These are phyloP conservation scores for Andrena trimmerana DNA, from an alignment of 2,888 invertebrate genomes.

Conservation along the genomic window DNA sequence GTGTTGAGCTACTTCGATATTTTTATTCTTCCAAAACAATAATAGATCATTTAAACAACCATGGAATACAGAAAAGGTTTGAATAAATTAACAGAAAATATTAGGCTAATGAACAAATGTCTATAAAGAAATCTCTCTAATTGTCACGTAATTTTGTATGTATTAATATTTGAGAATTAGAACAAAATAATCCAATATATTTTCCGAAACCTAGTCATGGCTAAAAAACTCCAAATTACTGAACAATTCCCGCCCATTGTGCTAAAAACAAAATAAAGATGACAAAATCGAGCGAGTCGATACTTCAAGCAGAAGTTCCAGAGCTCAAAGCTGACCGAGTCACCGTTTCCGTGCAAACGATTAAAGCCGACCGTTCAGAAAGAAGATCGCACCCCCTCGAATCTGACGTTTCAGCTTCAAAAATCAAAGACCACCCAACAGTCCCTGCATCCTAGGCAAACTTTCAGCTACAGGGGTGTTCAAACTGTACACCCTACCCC, in stretches of 20 bases:
- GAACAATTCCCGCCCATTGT: conserved; percentile 9
- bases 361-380: conserved; percentile 48
- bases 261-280: neutral
- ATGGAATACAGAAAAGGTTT: neutral
- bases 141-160: too few species aligned
- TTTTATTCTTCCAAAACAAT: too few species aligned
- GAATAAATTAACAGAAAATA: neutral
- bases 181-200: too few species aligned
- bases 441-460: conserved; percentile 1
- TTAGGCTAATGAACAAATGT: neutral
- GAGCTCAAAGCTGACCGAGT: conserved; percentile 27
- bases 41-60: too few species aligned
- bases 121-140: neutral
- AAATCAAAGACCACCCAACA: conserved; percentile 43
- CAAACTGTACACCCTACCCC: neutral
- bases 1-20: too few species aligned
- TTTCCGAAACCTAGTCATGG: neutral
- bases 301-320: conserved; percentile 44
- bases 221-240: neutral
- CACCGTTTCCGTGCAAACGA: conserved; percentile 51
- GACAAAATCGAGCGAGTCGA: conserved; percentile 12
- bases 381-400: conserved; percentile 40
- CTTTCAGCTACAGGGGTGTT: neutral
- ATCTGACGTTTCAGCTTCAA: conserved; percentile 43
- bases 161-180: too few species aligned